A percentile compares a stretch with the other conserved stretches of the same genome.
These are phyloP conservation scores for Hyposoter dolosus DNA, from an alignment of 2,888 invertebrate genomes.

Conservation along the genomic window DNA sequence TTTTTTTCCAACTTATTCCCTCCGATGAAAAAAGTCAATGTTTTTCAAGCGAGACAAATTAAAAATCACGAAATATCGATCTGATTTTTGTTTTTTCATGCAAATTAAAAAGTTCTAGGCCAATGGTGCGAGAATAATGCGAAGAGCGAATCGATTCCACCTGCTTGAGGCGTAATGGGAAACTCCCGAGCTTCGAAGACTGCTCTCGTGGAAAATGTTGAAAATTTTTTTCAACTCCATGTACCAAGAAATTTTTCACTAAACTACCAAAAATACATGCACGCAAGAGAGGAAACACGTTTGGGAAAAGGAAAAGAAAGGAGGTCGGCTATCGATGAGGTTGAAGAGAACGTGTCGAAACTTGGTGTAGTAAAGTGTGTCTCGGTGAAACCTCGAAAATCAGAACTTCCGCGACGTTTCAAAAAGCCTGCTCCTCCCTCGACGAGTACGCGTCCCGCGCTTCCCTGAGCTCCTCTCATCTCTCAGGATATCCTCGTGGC, in stretches of 20 bases:
- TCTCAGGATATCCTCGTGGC: conserved; percentile 11
- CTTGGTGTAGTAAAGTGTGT: conserved; percentile 40
- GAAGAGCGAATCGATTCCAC: background rate
- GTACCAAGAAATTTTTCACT: background rate
- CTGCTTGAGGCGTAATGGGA: background rate
- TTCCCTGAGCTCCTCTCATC: background rate
- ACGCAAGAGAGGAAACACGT: no score
- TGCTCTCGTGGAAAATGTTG: background rate
- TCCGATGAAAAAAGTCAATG: background rate
- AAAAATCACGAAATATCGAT: background rate
- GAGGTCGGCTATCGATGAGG: background rate
- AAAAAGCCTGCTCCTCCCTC: background rate
- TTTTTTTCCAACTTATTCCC: conserved; percentile 3
- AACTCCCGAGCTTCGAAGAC: background rate
- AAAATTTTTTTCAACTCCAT: background rate
- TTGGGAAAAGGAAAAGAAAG: background rate
- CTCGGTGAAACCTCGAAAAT: conserved; percentile 55
- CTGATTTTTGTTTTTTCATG: background rate
- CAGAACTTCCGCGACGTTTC: conserved; percentile 53
- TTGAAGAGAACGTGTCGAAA: conserved; percentile 56
- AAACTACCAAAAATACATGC: background rate
- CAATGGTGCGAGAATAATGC: background rate
- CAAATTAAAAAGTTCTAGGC: background rate
- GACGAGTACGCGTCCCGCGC: background rate
- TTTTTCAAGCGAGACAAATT: background rate